Conservation (phyloP, 2,888 invertebrate genomes). For the Parochlus steinenii region DNA sequence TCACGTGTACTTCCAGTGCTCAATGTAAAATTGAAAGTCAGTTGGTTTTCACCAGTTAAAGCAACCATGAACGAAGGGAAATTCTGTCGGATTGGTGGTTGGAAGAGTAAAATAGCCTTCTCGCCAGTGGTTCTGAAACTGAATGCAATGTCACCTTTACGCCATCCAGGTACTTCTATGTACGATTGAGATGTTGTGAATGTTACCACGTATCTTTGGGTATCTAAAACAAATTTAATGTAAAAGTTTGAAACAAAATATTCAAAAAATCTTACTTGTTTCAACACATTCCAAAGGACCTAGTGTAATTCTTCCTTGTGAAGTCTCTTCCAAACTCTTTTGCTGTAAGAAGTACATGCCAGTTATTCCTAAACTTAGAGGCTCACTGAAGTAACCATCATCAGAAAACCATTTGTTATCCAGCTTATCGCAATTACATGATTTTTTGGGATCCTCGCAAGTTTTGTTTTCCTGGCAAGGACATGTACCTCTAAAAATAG, state of each 20-base stretch:
- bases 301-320: constrained; percentile 71
- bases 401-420: constrained; percentile 80
- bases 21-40: constrained; percentile 78
- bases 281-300: constrained; percentile 88
- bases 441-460: constrained; percentile 63
- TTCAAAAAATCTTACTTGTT: constrained; percentile 51
- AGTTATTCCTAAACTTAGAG: constrained; percentile 71
- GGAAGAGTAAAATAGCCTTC: constrained; percentile 76
- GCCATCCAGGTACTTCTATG: constrained; percentile 86
- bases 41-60: constrained; percentile 67
- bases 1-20: constrained; percentile 70
- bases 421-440: constrained; percentile 82
- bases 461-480: constrained; percentile 62
- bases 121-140: constrained; percentile 85
- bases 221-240: constrained; percentile 40
- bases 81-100: constrained; percentile 74
- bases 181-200: constrained; percentile 86
- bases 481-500: constrained; percentile 45
- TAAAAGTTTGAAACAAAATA: constrained; percentile 10
- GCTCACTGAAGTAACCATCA: constrained; percentile 67
- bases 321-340: constrained; percentile 62
- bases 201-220: constrained; percentile 82
- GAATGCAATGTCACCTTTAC: constrained; percentile 81
- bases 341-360: constrained; percentile 84
- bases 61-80: constrained; percentile 88